Conservation (phyloP, 2,113 vertebrate genomes). For the Micromys minutus region DNA sequence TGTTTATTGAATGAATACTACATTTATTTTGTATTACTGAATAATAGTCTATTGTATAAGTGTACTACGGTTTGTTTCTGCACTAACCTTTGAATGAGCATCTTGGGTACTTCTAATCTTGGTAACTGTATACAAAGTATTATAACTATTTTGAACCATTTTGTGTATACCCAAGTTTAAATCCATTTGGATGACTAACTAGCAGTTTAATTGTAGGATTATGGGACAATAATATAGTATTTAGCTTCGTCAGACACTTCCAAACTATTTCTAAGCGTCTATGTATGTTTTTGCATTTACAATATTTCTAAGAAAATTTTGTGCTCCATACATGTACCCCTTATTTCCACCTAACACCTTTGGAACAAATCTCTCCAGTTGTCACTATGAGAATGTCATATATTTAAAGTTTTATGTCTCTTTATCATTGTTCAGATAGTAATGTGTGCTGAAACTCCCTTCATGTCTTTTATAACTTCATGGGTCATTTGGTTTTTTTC, state of each 20-base stretch:
- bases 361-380: neutral
- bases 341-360: too few species aligned
- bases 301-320: neutral
- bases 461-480: neutral
- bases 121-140: neutral
- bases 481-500: neutral
- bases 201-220: neutral
- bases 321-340: neutral
- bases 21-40: slow-evolving; percentile 8
- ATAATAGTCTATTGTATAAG: neutral
- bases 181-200: neutral
- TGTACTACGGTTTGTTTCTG: neutral
- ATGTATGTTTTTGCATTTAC: neutral
- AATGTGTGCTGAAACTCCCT: neutral
- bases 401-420: neutral
- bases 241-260: neutral
- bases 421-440: neutral
- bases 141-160: neutral
- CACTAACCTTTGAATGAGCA: neutral
- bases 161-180: neutral
- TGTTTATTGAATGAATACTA: neutral
- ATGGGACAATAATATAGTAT: neutral
- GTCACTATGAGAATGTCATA: neutral
- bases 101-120: neutral
- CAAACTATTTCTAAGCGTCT: neutral